phyloP scores from a whole-genome alignment of 2,888 invertebrate genomes.

The Phorcus lineatus region DNA sequence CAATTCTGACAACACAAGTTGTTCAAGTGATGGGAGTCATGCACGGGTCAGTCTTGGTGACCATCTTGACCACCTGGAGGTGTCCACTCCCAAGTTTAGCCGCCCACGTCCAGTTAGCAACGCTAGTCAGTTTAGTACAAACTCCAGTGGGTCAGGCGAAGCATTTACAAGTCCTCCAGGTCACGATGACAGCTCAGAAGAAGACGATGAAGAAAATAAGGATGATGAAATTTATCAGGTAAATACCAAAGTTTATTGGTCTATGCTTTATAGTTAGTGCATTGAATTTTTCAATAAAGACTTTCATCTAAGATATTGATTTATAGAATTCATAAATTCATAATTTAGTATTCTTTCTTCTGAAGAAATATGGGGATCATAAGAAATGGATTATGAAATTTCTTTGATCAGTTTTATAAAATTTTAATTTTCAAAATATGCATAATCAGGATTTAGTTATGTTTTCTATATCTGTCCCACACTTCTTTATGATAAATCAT shows the following conservation, averaged over 20 bases:
- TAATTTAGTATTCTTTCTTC: no score
- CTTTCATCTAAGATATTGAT: no score
- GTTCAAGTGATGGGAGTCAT: background rate
- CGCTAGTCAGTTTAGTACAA: constrained; percentile 36
- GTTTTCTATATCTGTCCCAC: no score
- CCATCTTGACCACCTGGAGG: background rate
- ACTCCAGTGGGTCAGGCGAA: constrained; percentile 45
- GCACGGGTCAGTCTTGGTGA: background rate
- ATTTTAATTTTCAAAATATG: no score
- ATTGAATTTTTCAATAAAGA: no score
- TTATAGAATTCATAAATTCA: no score
- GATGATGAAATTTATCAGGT: constrained; percentile 41
- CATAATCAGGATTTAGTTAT: no score
- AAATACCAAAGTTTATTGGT: background rate
- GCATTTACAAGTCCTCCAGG: constrained; percentile 7
- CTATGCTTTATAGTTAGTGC: no score
- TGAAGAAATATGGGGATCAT: no score
- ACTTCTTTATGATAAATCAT: no score
- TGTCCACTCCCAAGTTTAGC: background rate
- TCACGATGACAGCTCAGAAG: constrained; percentile 48
- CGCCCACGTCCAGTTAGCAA: background rate
- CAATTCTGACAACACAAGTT: background rate
- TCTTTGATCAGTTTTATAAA: no score
- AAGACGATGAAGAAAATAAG: constrained; percentile 53
- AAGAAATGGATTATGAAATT: no score